These are phyloP conservation scores for Poecilia picta DNA, from an alignment of 2,797 vertebrate genomes.

Conservation along the genomic window DNA sequence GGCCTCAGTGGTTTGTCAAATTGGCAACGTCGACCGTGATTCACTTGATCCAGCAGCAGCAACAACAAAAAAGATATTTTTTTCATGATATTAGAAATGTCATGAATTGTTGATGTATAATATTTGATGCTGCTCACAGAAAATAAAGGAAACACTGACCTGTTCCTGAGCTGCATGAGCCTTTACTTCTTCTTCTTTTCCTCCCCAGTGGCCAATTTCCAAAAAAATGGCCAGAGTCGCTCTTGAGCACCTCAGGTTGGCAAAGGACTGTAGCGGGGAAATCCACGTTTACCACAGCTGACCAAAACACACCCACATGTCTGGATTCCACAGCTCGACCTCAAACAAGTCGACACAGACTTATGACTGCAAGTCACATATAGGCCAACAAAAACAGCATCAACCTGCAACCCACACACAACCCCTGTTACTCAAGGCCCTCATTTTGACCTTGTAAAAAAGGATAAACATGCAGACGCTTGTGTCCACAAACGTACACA, in stretches of 20 bases:
- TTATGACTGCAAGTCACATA: constrained; percentile 59
- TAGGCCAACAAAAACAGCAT: constrained; percentile 42
- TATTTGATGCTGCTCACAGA: constrained; percentile 30
- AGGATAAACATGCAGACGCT: constrained; percentile 43
- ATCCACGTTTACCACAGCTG: constrained; percentile 69
- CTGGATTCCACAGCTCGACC: constrained; percentile 80
- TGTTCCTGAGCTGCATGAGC: constrained; percentile 10
- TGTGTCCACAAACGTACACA: constrained; percentile 7
- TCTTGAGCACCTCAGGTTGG: constrained; percentile 56
- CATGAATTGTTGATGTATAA: constrained; percentile 26
- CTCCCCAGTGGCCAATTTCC: constrained; percentile 48
- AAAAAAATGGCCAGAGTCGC: constrained; percentile 49
- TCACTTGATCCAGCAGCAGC: neutral
- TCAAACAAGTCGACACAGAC: constrained; percentile 62
- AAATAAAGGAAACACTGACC: constrained; percentile 50
- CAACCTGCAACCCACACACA: constrained; percentile 58
- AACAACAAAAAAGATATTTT: neutral
- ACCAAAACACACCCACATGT: constrained; percentile 81
- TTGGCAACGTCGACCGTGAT: neutral
- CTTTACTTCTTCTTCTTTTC: constrained; percentile 41
- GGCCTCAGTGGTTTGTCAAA: neutral
- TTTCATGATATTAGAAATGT: neutral
- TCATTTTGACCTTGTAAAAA: constrained; percentile 57
- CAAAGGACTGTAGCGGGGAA: constrained; percentile 65
- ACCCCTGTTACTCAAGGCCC: constrained; percentile 42